Base-by-base conservation (phyloP, 1,140 invertebrate genomes). In the Bursaphelenchus mucronatus region DNA sequence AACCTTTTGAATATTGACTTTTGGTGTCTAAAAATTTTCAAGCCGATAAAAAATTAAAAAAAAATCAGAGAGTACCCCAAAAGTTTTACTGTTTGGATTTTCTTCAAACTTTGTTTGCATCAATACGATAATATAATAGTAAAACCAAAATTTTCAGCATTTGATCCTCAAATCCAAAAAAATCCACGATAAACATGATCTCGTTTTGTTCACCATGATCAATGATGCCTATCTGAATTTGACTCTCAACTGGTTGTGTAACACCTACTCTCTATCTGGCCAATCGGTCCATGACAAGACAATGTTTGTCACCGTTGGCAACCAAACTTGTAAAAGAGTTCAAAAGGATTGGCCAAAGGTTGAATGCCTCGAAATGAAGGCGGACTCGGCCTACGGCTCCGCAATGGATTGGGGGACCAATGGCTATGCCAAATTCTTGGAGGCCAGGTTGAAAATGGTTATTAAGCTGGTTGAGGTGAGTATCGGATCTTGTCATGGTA, bases 171-270 rank as follows among this genome's bases (percentile, higher is more conserved):
- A 64, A 52, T 74, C 73, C 4, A 56, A 61, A 58, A 50, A 59
- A 52, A 63, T 77, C 30, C 45, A 61, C 13, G 52, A 56, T 15
- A 41, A 47, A 21, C n/a, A 72, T 15, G 40, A 51, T 39, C 74
- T 77, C 55, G 58, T 77, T 10, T 63, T 76, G 5, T 66, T 78
- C 19, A 69, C 70, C 7, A 40, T 77, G 8, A 61, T 78, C 13
- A 77, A 77, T 51, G 41, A 67, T 13, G 75, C 76, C 17, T 79
- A 76, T 53, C 55, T 68, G 17, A 71, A 69, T 52, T 49, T 77
- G n/a, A 77, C 75, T 5, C 44, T 73, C 9, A 77, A 77, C 45
- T 77, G 76, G 69, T 70, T 77, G 7, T 77, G 75, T 52, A 77
- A 77, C 53, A 53, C 67, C 17, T 75, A 70, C 11, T 45, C 40